Percentiles rank a stretch among this genome's conserved stretches.
Evolutionary conservation across 2,113 vertebrate genomes (phyloP).

Genomic region (Cranoglanis bouderius): DNA sequence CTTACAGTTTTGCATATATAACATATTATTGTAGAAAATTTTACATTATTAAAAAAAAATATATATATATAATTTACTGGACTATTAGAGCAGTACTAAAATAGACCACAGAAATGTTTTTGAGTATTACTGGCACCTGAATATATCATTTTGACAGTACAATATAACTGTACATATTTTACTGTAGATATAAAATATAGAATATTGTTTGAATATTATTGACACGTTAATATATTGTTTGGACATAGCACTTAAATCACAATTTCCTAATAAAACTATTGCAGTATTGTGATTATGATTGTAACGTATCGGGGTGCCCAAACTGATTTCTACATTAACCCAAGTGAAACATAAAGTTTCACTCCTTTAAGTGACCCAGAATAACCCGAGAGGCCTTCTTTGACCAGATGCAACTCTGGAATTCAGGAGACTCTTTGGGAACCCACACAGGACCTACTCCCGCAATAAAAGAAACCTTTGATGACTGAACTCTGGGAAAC

Average conservation of each 20-base stretch:
- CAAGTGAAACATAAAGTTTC: too few species aligned
- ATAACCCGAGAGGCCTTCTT: too few species aligned
- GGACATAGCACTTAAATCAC: not conserved
- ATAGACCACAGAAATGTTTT: not conserved
- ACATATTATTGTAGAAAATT: not conserved
- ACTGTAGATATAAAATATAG: not conserved
- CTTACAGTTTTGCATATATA: not conserved
- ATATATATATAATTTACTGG: too few species aligned
- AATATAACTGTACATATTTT: not conserved
- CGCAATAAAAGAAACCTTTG: too few species aligned
- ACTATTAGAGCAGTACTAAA: not conserved
- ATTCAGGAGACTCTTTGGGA: too few species aligned
- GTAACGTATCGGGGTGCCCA: too few species aligned
- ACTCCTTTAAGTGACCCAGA: too few species aligned
- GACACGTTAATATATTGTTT: not conserved
- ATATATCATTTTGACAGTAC: not conserved
- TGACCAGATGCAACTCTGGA: too few species aligned
- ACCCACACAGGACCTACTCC: too few species aligned
- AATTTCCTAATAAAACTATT: not conserved
- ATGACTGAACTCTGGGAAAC: too few species aligned
- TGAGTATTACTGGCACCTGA: not conserved
- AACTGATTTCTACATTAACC: too few species aligned
- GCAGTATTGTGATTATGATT: not conserved
- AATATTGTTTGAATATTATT: not conserved
- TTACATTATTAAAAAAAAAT: not conserved